Conservation (phyloP, 2,888 invertebrate genomes). For the Nebria salina region DNA sequence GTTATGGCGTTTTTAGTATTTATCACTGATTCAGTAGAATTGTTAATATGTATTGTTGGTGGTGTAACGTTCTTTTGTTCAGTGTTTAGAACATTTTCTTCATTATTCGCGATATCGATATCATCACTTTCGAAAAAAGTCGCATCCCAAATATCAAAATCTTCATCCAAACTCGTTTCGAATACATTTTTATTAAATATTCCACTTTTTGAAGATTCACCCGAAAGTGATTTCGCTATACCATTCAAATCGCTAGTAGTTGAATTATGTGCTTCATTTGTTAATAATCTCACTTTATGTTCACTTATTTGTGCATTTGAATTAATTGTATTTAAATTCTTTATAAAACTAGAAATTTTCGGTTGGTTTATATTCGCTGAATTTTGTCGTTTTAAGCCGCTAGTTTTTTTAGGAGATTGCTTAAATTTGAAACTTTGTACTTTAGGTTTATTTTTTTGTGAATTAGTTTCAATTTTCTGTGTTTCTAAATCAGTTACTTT, state of each 20-base stretch:
- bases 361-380: neutral
- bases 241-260: neutral
- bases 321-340: neutral
- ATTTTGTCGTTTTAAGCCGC: neutral
- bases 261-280: no score
- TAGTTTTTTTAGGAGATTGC: neutral
- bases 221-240: neutral
- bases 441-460: neutral
- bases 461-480: neutral
- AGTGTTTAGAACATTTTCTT: conserved; percentile 6
- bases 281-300: neutral
- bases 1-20: neutral
- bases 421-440: neutral
- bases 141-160: conserved; percentile 37
- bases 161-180: neutral
- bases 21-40: no score
- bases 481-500: neutral
- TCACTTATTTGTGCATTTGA: conserved; percentile 10
- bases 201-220: neutral
- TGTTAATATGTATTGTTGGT: neutral
- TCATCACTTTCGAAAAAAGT: conserved; percentile 34
- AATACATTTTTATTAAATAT: neutral
- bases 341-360: neutral
- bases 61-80: neutral
- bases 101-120: neutral